Conservation (phyloP, 2,888 invertebrate genomes). For the Pimpla rufipes region DNA sequence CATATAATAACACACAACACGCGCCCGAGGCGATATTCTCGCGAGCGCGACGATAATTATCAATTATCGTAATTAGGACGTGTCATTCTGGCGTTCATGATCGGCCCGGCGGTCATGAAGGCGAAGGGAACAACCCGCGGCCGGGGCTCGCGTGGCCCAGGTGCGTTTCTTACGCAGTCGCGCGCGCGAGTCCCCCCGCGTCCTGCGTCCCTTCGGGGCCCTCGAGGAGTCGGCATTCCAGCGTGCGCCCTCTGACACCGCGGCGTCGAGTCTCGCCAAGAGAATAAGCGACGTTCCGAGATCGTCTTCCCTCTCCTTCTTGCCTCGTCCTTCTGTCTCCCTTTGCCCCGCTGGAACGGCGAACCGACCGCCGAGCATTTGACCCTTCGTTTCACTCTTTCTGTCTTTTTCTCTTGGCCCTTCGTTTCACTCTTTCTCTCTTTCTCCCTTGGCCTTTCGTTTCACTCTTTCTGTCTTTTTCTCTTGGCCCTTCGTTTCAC, state of each 20-base stretch:
- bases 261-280: slow-evolving; percentile 52
- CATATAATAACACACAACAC: slow-evolving; percentile 9
- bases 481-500: background rate
- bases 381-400: background rate
- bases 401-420: background rate
- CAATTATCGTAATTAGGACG: slow-evolving; percentile 72
- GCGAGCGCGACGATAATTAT: slow-evolving; percentile 68
- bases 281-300: slow-evolving; percentile 42
- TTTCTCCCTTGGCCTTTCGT: background rate
- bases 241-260: slow-evolving; percentile 81
- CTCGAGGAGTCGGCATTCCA: slow-evolving; percentile 79
- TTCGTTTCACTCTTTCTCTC: background rate
- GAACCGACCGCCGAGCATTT: no score
- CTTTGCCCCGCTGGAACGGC: background rate
- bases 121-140: slow-evolving; percentile 30
- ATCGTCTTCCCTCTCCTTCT: slow-evolving; percentile 36
- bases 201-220: slow-evolving; percentile 35
- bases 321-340: background rate
- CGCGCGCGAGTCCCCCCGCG: slow-evolving; percentile 25
- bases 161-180: slow-evolving; percentile 73
- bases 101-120: slow-evolving; percentile 44
- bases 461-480: background rate
- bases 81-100: slow-evolving; percentile 57
- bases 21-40: slow-evolving; percentile 50
- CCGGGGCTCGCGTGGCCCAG: slow-evolving; percentile 70